Conservation (phyloP, 2,113 vertebrate species). For the Pseudois nayaur region DNA sequence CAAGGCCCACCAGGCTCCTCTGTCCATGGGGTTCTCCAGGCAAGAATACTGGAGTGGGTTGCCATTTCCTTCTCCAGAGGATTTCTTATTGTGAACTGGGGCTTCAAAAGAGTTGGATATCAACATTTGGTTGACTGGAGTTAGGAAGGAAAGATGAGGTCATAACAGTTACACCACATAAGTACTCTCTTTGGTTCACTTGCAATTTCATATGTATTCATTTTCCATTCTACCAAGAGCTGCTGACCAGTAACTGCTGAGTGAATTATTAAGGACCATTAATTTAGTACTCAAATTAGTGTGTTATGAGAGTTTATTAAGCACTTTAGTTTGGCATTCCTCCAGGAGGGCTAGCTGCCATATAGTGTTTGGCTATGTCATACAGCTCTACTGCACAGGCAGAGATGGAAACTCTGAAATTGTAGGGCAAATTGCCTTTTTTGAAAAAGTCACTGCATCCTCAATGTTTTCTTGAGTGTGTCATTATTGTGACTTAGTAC, state of each 20-base stretch:
- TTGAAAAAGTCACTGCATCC: not conserved
- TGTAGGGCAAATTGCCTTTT: not conserved
- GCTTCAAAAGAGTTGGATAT: not conserved
- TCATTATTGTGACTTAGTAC: not conserved
- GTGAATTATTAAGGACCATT: not conserved
- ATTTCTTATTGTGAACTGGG: not conserved
- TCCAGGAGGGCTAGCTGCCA: not conserved
- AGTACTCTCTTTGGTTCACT: not conserved
- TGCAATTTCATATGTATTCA: not conserved
- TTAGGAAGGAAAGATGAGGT: not conserved
- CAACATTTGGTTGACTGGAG: not conserved
- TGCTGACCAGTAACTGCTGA: not conserved
- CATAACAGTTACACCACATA: not conserved
- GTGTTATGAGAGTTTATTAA: not conserved
- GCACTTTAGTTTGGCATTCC: conserved; percentile 11
- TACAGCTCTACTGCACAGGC: not conserved
- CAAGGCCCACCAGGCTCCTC: not conserved
- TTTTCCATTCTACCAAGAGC: not conserved
- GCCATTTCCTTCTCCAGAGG: not conserved
- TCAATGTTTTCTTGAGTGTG: not conserved
- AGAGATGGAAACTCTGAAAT: not conserved
- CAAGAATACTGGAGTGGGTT: not conserved
- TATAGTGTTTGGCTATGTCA: not conserved
- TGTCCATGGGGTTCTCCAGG: not conserved
- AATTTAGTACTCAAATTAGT: not conserved